Conservation (phyloP, 2,113 vertebrate genomes). For the Lamprologus speciosus region DNA sequence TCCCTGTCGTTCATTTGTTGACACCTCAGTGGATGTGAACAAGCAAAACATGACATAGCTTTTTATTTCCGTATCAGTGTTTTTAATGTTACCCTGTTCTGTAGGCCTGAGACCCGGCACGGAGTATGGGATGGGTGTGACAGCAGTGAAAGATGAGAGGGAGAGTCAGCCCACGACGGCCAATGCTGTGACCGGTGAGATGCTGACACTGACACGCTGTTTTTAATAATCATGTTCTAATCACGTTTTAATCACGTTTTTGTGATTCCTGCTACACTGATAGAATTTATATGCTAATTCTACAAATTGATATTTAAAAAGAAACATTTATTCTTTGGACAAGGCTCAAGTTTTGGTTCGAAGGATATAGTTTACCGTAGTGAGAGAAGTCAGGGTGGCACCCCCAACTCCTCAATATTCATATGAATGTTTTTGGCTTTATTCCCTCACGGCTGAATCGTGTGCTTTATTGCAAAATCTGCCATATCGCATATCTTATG, state of each 20-base stretch:
- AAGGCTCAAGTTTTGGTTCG: background rate
- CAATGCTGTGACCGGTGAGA: conserved; percentile 89
- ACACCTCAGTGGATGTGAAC: background rate
- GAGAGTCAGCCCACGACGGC: conserved; percentile 90
- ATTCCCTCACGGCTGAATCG: background rate
- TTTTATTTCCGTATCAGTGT: background rate
- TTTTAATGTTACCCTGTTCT: background rate
- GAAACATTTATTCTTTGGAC: background rate
- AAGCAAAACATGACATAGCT: conserved; percentile 13
- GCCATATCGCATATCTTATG: background rate
- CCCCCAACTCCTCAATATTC: background rate
- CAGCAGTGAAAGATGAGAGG: conserved; percentile 84
- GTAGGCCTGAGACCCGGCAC: conserved; percentile 88
- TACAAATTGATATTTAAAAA: background rate
- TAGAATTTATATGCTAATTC: background rate
- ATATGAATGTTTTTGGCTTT: background rate
- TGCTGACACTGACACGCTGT: background rate
- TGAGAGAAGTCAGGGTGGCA: background rate
- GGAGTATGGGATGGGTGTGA: conserved; percentile 95
- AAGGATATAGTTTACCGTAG: background rate
- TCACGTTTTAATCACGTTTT: background rate
- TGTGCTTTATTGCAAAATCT: background rate
- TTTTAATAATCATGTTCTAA: background rate
- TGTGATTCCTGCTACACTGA: background rate
- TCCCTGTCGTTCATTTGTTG: background rate